Evolutionary conservation across 2,888 invertebrate species (phyloP), one percentile per base, ranked within the genome.

Genomic region (Syrista parreyssii): DNA sequence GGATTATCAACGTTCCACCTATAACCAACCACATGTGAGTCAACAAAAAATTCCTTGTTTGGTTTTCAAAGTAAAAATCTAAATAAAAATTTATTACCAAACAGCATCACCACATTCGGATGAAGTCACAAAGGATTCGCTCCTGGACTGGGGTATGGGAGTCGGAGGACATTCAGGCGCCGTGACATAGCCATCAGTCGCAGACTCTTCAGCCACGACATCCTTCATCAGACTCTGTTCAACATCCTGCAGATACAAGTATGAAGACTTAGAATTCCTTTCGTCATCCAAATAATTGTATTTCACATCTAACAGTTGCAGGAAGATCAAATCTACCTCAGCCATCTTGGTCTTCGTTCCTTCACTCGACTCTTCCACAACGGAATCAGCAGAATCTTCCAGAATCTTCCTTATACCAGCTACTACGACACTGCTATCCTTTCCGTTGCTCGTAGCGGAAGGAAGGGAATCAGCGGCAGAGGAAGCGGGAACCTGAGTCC

Each of bases 151-250:
- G 68, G 84, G 83, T 69, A 87, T 84, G 35, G 91, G 94, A 36
- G 94, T 94, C 9, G 94, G 93, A 73, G 95, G 94, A 85, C 94
- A 94, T 85, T 95, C 95, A 0, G 95, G 95, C 23, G 95, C 95
- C 3, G 95, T 95, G 55, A 93, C 92, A 89, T 95, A 95, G 81
- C 94, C 95, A 79, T 94, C 94, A 2, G 92, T 92, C 84, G 91
- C 92, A 55, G 91, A 86, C 82, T 94, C 94, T 79, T 94, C 94
- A 4, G 87, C 82, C 79, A 85, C 84, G 75, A 77, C 83, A 36
- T 84, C 85, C n/a, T 71, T 71, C 71, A 11, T 71, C 30, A 9
- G 23, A 55, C 2, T 55, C 55, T 6, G 15, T 55, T 55, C 55
- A 15, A 6, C 55, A 23, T 55, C 55, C 55, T 55, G 55, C 23